A percentile compares a stretch with the other conserved stretches of the same genome.
Evolutionary conservation across 2,797 vertebrate genomes (phyloP).

Genomic region (Spea hammondii): DNA sequence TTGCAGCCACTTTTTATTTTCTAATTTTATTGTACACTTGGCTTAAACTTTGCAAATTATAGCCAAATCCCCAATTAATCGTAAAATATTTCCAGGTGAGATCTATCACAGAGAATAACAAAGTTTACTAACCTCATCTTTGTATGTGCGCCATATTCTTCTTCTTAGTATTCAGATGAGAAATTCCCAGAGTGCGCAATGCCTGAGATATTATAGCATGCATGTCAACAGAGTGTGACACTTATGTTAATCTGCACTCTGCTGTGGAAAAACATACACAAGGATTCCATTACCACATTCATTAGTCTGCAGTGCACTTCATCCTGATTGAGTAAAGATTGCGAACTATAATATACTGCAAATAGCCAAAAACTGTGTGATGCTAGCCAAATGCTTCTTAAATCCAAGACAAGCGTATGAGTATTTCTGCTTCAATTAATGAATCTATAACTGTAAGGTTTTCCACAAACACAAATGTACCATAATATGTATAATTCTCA

Average conservation of each 20-base stretch:
- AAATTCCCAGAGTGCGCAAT: slow-evolving; percentile 64
- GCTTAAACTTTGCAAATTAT: slow-evolving; percentile 57
- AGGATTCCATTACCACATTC: slow-evolving; percentile 88
- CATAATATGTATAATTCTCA: no score
- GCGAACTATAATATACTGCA: slow-evolving; percentile 69
- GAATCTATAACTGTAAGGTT: no score
- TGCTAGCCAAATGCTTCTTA: slow-evolving; percentile 71
- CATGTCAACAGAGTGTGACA: slow-evolving; percentile 83
- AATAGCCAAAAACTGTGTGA: slow-evolving; percentile 71
- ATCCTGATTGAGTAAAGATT: slow-evolving; percentile 78
- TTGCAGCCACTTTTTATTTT: slow-evolving; percentile 50
- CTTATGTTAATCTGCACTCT: slow-evolving; percentile 89
- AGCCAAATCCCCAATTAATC: slow-evolving; percentile 65
- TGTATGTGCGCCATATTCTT: slow-evolving; percentile 60
- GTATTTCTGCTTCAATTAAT: neutral
- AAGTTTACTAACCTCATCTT: slow-evolving; percentile 57
- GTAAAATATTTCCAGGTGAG: slow-evolving; percentile 64
- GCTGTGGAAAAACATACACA: slow-evolving; percentile 85
- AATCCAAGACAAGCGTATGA: slow-evolving; percentile 54
- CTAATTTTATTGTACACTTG: slow-evolving; percentile 57
- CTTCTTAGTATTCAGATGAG: slow-evolving; percentile 66
- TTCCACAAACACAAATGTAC: no score
- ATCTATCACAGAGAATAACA: slow-evolving; percentile 65
- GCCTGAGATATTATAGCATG: slow-evolving; percentile 70
- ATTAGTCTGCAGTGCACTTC: slow-evolving; percentile 85